Evolutionary conservation across 1,140 invertebrate genomes (phyloP), one percentile per base, ranked within the genome.

Genomic region (Caenorhabditis briggsae): DNA sequence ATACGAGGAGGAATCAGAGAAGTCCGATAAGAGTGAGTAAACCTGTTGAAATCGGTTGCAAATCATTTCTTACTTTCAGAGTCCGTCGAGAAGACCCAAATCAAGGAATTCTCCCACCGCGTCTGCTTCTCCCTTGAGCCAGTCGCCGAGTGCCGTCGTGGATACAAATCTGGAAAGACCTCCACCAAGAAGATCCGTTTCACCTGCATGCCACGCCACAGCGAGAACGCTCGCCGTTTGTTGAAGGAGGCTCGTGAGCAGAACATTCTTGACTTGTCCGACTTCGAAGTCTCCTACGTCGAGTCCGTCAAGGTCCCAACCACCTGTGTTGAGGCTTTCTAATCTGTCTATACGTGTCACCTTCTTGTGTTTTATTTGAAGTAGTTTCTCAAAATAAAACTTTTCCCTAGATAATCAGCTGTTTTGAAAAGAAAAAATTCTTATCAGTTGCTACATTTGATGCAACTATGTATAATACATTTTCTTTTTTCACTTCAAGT

Each of bases 41-140:
- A 33, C 14, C 14, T 2, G 18, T 25, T 41, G 16, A 65, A 2
- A 3, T 18, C 2, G 16, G 5, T 48, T 9, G 14, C 2, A 2
- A 20, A 78, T 18, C 33, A 48, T n/a, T 0, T 33, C 16, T 58
- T 43, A 6, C 16, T 55, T 86, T 86, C 64, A 83, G 64, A 82
- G 14, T 46, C 74, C 50, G 48, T 58, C 11, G 33, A 86, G 65
- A 82, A 82, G 70, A 86, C 61, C 85, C 70, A 64, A 20, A 82
- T 82, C 78, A 86, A 90, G 65, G 11, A 83, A 8, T 43, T 70
- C 23, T 87, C 50, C 9, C 41, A 89, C 82, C 70, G 61, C 41
- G 41, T 90, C 20, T 90, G 90, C 82, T 89, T 90, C 86, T 86
- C 87, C 78, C 87, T 56, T 12, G 48, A 84, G 50, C 87, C 90